Conservation (phyloP, 2,797 vertebrate genomes). For the Tokudaia tokunoshimensis region DNA sequence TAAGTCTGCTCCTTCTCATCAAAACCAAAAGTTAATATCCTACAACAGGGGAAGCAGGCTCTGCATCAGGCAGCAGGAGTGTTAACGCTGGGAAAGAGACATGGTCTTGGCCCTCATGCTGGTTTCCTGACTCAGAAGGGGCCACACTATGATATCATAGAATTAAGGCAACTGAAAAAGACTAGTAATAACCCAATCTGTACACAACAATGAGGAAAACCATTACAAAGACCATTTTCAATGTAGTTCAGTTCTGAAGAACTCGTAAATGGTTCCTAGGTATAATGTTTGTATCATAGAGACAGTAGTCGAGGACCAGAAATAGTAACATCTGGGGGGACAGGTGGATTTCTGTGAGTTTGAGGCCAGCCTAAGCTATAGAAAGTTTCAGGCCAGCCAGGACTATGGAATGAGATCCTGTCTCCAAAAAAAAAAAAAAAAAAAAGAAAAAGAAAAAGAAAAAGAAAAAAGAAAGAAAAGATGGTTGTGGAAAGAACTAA, state of each 20-base stretch:
- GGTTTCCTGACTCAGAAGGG: not conserved
- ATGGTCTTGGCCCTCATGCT: not conserved
- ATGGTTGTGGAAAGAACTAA: not conserved
- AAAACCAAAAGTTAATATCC: conserved; percentile 23
- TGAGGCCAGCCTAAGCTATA: not conserved
- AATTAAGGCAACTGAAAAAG: conserved; percentile 8
- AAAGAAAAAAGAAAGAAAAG: not conserved
- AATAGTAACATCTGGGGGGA: no score
- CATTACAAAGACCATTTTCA: not conserved
- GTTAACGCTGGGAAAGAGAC: not conserved
- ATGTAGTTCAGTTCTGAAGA: not conserved
- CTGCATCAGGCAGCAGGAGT: not conserved
- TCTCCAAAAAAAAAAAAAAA: not conserved
- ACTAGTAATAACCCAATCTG: not conserved
- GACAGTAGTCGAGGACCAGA: not conserved
- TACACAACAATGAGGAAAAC: conserved; percentile 35
- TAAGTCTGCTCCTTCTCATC: not conserved
- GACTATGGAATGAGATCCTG: not conserved
- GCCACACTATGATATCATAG: not conserved
- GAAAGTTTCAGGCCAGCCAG: not conserved
- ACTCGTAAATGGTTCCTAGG: not conserved
- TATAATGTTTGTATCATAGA: not conserved
- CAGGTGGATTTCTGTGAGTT: not conserved
- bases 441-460: not conserved
- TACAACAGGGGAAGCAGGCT: not conserved